phyloP scores from a whole-genome alignment of 2,888 invertebrate genomes.

The Plebejus melissa region DNA sequence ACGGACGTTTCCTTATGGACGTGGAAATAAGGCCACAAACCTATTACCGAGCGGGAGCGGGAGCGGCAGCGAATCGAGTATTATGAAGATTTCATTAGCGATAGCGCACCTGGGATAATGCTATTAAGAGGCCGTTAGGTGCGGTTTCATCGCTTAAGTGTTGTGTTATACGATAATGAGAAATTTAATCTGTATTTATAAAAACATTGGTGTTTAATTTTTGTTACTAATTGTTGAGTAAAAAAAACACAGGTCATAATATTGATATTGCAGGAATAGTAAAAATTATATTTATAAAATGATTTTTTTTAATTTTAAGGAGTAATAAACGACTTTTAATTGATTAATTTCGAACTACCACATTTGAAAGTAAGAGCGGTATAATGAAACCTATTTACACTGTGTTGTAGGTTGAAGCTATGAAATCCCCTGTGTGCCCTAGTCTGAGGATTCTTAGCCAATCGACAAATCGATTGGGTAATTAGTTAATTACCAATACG shows the following conservation, averaged over 20 bases:
- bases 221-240: not conserved
- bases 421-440: not conserved
- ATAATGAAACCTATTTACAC: not conserved
- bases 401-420: not conserved
- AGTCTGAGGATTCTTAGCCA: not conserved
- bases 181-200: not conserved
- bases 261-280: too few species aligned
- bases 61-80: slow-evolving; percentile 10
- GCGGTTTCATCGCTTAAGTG: slow-evolving; percentile 1
- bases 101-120: slow-evolving; percentile 11
- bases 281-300: too few species aligned
- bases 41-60: slow-evolving; percentile 9
- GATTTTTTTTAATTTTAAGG: too few species aligned
- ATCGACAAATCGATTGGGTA: slow-evolving; percentile 23
- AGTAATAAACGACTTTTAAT: not conserved
- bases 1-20: slow-evolving; percentile 70
- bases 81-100: slow-evolving; percentile 16
- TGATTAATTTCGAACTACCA: not conserved
- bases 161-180: not conserved
- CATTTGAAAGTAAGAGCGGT: not conserved
- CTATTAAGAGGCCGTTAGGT: slow-evolving; percentile 2
- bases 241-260: too few species aligned
- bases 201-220: not conserved
- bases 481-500: slow-evolving; percentile 20
- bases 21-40: slow-evolving; percentile 26